Conservation (phyloP, 2,888 invertebrate species). For the Sycophila texana region DNA sequence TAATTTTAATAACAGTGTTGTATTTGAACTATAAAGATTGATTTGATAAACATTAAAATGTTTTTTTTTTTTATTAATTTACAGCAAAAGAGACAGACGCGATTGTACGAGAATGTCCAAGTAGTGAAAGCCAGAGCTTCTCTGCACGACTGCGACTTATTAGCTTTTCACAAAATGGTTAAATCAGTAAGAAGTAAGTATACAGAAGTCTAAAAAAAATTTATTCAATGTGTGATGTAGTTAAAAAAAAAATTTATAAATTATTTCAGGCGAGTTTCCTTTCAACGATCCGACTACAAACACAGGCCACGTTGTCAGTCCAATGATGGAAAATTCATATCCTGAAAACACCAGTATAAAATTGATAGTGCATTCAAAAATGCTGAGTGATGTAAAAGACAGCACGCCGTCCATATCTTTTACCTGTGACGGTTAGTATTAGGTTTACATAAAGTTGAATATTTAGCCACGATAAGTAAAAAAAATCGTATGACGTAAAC, state of each 20-base stretch:
- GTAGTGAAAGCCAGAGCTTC: constrained; percentile 81
- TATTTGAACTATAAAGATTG: not conserved
- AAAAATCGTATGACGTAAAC: not conserved
- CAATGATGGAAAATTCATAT: constrained; percentile 88
- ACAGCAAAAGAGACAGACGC: constrained; percentile 78
- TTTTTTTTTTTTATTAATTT: constrained; percentile 62
- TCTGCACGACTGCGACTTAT: constrained; percentile 85
- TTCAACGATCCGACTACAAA: constrained; percentile 87
- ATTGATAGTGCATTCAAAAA: constrained; percentile 85
- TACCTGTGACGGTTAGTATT: constrained; percentile 90
- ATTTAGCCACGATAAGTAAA: constrained; percentile 7
- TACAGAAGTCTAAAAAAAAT: constrained; percentile 14
- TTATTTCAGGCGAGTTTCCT: constrained; percentile 81
- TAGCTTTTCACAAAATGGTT: constrained; percentile 90
- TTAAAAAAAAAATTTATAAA: constrained; percentile 12
- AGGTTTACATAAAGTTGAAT: constrained; percentile 30
- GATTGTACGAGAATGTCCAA: constrained; percentile 84
- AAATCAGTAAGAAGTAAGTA: constrained; percentile 85
- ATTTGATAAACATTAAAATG: constrained; percentile 29
- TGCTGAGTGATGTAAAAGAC: constrained; percentile 77
- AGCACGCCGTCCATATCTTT: constrained; percentile 86
- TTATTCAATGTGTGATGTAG: no score
- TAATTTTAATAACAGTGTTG: constrained; percentile 55
- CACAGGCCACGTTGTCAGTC: constrained; percentile 92
- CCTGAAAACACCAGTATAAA: constrained; percentile 91